Evolutionary conservation across 2,113 vertebrate species (phyloP).

Genomic region (Hystrix brachyura): DNA sequence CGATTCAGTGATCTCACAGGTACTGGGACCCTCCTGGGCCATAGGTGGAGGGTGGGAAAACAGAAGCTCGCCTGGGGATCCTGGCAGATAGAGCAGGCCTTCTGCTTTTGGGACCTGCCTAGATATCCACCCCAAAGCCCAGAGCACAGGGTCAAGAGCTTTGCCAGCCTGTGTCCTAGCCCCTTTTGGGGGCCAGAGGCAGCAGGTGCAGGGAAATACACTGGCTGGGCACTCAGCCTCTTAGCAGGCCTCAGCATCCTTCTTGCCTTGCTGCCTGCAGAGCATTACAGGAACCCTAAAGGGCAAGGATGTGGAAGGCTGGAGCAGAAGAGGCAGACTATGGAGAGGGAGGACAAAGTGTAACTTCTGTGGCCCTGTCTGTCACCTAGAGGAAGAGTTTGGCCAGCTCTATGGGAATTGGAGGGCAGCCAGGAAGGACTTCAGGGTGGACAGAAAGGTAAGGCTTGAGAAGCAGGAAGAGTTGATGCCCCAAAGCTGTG

Average conservation of each 20-base stretch:
- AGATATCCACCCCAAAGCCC: neutral
- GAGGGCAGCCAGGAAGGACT: neutral
- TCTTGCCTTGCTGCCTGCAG: neutral
- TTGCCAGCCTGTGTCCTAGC: too few species aligned
- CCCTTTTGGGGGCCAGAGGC: neutral
- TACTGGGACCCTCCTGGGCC: conserved; percentile 56
- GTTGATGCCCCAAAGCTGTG: neutral
- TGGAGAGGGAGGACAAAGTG: neutral
- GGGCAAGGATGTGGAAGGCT: neutral
- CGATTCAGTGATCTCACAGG: conserved; percentile 95
- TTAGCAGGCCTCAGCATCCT: neutral
- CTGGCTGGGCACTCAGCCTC: neutral
- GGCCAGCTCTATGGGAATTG: conserved; percentile 25
- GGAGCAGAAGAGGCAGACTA: neutral
- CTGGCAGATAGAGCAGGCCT: neutral
- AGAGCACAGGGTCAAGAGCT: neutral
- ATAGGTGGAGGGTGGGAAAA: neutral
- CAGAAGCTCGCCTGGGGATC: neutral
- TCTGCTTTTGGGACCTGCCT: neutral
- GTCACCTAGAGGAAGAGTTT: conserved; percentile 80
- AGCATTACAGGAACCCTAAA: neutral
- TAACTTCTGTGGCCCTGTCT: neutral
- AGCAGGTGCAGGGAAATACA: neutral
- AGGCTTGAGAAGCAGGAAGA: neutral
- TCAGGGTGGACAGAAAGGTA: neutral